Base-by-base conservation (phyloP, 1,140 invertebrate genomes). In the Diprion similis region DNA sequence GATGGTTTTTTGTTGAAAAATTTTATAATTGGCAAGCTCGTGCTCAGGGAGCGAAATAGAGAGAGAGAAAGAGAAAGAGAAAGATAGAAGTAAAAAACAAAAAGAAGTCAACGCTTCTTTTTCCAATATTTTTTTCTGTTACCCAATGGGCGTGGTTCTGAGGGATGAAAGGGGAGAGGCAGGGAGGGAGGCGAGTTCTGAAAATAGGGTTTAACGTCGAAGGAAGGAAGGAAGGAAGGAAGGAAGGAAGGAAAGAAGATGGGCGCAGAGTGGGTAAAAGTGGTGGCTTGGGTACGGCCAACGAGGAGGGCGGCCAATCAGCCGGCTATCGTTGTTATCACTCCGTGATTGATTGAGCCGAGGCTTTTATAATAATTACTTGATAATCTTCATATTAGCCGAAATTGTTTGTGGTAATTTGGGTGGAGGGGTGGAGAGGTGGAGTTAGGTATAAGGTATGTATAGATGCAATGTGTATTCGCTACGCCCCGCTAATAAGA, bases 301-400 rank as follows among this genome's bases (percentile, higher is more conserved):
- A n/a, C 11, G 51, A n/a, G 51, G 51, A n/a, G 51, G 51, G 51
- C 11, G 51, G 2, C 51, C 51, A 59, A 59, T 59, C 51, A 59
- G 51, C 51, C 51, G n/a, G 51, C 51, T 59, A 59, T 59, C 51
- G 51, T 59, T 70, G 69, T 66, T 78, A 78, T 78, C 78, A 67
- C 48, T 72, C 73, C 70, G 80, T 86, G 85, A 85, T 86, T 86
- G 84, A 86, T 86, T 79, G 78, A 77, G 71, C 66, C 17, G 65
- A 71, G 69, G 85, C 84, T 85, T 84, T 86, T 86, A 86, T 81
- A 86, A 84, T 85, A 84, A 86, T 86, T 86, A 80, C 81, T 79
- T 77, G 78, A 81, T 81, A 79, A 79, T 80, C 77, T 46, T 17
- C 71, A 73, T 83, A 85, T 84, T 82, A 81, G 68, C 71, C 74